Evolutionary conservation across 2,113 vertebrate species (phyloP).

Genomic region (Ameiurus melas): DNA sequence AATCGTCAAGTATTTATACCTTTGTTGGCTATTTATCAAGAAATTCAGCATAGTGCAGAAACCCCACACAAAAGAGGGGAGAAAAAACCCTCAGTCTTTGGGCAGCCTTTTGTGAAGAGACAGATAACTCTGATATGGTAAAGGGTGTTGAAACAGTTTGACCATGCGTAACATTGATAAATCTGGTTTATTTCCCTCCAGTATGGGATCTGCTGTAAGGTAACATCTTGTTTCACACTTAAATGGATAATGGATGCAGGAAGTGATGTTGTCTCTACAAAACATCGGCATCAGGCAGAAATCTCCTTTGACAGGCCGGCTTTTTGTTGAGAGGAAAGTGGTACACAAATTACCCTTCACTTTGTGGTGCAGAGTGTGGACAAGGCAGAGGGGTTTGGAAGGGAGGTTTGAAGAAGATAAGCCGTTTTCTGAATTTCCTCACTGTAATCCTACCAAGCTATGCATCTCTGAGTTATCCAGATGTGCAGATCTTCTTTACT

Average conservation of each 20-base stretch:
- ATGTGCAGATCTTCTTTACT: slow-evolving; percentile 36
- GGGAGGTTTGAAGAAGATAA: slow-evolving; percentile 20
- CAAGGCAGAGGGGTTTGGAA: not conserved
- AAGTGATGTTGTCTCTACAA: slow-evolving; percentile 37
- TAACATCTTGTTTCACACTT: slow-evolving; percentile 52
- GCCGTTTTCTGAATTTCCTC: not conserved
- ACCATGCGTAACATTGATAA: slow-evolving; percentile 25
- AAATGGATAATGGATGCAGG: slow-evolving; percentile 46
- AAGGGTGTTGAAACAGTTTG: slow-evolving; percentile 34
- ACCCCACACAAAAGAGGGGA: not conserved
- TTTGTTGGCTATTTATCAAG: not conserved
- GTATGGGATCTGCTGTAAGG: slow-evolving; percentile 28
- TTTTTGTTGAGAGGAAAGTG: slow-evolving; percentile 35
- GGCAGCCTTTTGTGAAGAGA: not conserved
- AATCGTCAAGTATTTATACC: not conserved
- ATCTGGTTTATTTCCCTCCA: slow-evolving; percentile 35
- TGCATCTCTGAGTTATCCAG: slow-evolving; percentile 26
- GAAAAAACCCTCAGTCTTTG: not conserved
- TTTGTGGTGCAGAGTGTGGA: slow-evolving; percentile 11
- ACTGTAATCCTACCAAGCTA: slow-evolving; percentile 4
- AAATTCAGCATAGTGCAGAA: not conserved
- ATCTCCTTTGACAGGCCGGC: slow-evolving; percentile 31
- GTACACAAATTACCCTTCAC: slow-evolving; percentile 48
- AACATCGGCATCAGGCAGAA: slow-evolving; percentile 41
- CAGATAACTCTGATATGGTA: slow-evolving; percentile 15